Percentiles rank a stretch among this genome's conserved stretches.
Evolutionary conservation across 2,797 vertebrate species (phyloP).

Genomic region (Epinephelus coioides): DNA sequence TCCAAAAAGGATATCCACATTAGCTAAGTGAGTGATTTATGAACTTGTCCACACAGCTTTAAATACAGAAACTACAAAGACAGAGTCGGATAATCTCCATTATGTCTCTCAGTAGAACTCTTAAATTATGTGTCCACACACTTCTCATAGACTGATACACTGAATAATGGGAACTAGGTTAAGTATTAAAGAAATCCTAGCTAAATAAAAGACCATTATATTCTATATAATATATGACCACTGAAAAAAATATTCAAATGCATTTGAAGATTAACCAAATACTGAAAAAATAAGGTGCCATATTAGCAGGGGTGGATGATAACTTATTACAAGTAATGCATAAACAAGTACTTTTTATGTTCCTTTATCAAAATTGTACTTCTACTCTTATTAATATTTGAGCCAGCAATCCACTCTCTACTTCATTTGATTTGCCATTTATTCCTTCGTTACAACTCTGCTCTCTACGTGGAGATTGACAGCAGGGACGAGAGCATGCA

Average conservation of each 20-base stretch:
- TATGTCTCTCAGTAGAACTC: conserved; percentile 47
- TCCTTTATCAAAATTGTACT: too few species aligned
- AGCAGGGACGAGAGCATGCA: too few species aligned
- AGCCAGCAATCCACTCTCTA: too few species aligned
- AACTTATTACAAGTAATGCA: too few species aligned
- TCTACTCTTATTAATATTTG: too few species aligned
- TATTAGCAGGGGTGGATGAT: too few species aligned
- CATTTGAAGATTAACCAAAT: background rate
- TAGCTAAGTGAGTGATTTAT: conserved; percentile 83
- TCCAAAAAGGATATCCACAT: conserved; percentile 79
- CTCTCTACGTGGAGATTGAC: too few species aligned
- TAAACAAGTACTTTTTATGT: too few species aligned
- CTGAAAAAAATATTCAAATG: background rate
- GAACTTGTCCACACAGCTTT: conserved; percentile 74
- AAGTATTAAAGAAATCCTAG: background rate
- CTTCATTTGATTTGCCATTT: too few species aligned
- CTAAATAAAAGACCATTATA: background rate
- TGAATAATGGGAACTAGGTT: conserved; percentile 13
- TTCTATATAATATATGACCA: background rate
- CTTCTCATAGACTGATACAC: conserved; percentile 23
- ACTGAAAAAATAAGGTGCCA: background rate
- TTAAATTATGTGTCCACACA: conserved; percentile 32
- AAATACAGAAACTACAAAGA: conserved; percentile 70
- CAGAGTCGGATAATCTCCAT: conserved; percentile 52
- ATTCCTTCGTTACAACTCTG: too few species aligned